Base-by-base conservation (phyloP, 2,113 vertebrate genomes). In the Neofelis nebulosa region DNA sequence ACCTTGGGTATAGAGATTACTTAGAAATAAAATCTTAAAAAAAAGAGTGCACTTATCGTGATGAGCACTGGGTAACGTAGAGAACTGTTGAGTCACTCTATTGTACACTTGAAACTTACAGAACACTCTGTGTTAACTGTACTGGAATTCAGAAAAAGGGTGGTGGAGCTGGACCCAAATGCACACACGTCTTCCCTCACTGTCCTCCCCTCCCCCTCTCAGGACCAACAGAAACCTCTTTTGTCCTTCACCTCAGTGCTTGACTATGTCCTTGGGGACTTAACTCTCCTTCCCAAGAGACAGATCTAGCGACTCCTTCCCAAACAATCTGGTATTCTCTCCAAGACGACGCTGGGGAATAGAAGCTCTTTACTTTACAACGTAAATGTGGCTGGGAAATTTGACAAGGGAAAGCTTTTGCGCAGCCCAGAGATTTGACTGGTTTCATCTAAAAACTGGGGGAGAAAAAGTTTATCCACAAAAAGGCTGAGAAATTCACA, bases 381-480 rank as follows among this genome's bases (percentile, higher is more conserved):
- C 16, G 19, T n/a, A 96, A 92, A 14, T 16, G 14, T 10, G 23
- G 10, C 69, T 88, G 33, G 38, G 92, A 76, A 48, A 68, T 50
- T 21, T 85, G 52, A 73, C 79, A 19, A 82, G 79, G 50, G n/a
- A 63, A 92, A 92, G 65, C 33, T 76, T 88, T 81, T 91, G 16
- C 25, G 31, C 87, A 95, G 27, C 19, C 69, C 68, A 83, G 95
- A 88, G 63, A 91, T 88, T 7, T 55, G 81, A 84, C 14, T n/a
- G 19, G 63, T 66, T 94, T 74, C 69, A 48, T 41, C 79, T 14
- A 93, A 96, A 71, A 85, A n/a, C 52, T 21, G 36, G 41, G 16
- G 4, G 6, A 86, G 31, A 55, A 48, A 41, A 92, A 89, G 38
- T 18, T 38, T 33, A 68, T 13, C 61, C 61, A 57, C 57, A 55